Conservation (phyloP, 1,140 invertebrate genomes). For the Trissolcus basalis region DNA sequence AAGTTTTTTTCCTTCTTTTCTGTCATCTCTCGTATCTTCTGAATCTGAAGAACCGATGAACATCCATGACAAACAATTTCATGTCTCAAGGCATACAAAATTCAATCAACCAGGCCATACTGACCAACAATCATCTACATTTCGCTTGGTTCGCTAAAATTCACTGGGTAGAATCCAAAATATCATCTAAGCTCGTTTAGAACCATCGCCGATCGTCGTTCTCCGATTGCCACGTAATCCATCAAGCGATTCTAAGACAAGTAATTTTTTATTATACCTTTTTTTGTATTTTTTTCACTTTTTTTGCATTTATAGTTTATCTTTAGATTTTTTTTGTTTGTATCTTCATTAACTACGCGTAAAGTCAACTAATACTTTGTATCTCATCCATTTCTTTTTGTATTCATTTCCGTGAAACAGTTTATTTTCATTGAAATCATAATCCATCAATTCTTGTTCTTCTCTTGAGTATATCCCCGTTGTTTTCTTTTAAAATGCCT, state of each 20-base stretch:
- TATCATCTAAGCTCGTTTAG: slow-evolving; percentile 59
- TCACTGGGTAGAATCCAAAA: slow-evolving; percentile 52
- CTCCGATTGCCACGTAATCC: slow-evolving; percentile 50
- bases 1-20: slow-evolving; percentile 41
- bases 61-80: slow-evolving; percentile 60
- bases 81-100: slow-evolving; percentile 57
- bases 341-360: slow-evolving; percentile 59
- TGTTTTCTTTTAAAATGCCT: slow-evolving; percentile 36
- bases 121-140: slow-evolving; percentile 55
- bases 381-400: slow-evolving; percentile 19
- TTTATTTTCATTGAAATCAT: no score
- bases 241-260: slow-evolving; percentile 62
- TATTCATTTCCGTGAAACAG: no score
- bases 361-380: slow-evolving; percentile 54
- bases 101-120: slow-evolving; percentile 55
- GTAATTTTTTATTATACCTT: slow-evolving; percentile 43
- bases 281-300: slow-evolving; percentile 28
- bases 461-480: slow-evolving; percentile 7
- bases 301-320: slow-evolving; percentile 32
- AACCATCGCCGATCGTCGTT: slow-evolving; percentile 54
- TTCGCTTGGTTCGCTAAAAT: slow-evolving; percentile 42
- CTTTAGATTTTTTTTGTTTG: slow-evolving; percentile 43
- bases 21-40: slow-evolving; percentile 26
- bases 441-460: slow-evolving; percentile 10
- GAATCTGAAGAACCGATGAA: slow-evolving; percentile 22